Conservation (phyloP, 2,888 invertebrate genomes). For the Eugnorisma glareosa region DNA sequence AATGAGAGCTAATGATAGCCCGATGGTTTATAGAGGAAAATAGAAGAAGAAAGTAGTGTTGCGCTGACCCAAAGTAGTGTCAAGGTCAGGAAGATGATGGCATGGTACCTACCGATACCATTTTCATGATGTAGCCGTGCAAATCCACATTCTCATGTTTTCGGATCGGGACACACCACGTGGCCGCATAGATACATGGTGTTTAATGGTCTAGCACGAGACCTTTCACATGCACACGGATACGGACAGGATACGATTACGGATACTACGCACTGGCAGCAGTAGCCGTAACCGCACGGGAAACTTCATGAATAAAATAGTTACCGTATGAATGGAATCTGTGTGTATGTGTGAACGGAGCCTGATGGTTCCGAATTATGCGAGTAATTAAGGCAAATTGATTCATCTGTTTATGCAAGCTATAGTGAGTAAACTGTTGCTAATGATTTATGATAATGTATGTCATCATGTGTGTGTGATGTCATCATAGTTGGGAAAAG, state of each 20-base stretch:
- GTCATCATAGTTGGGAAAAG: too few relatives aligned
- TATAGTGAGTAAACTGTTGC: conserved; percentile 10
- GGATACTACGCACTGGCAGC: background rate
- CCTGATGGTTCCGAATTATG: conserved; percentile 27
- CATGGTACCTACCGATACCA: background rate
- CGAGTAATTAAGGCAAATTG: conserved; percentile 50
- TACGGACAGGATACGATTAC: background rate
- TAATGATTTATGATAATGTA: conserved; percentile 40
- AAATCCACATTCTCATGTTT: background rate
- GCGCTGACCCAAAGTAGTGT: background rate
- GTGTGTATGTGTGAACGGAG: conserved; percentile 3
- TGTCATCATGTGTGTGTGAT: too few relatives aligned
- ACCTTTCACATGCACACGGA: background rate
- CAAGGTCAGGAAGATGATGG: background rate
- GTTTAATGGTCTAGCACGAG: background rate
- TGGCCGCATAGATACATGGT: background rate
- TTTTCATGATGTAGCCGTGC: background rate
- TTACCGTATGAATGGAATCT: too few relatives aligned
- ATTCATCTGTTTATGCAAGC: conserved; percentile 34
- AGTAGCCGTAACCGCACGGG: too few relatives aligned
- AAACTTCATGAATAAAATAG: background rate
- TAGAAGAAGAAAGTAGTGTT: background rate
- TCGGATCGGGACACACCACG: background rate
- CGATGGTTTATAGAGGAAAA: background rate
- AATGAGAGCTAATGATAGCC: background rate